phyloP scores from a whole-genome alignment of 2,888 invertebrate species.

The Rhogogaster chlorosoma region DNA sequence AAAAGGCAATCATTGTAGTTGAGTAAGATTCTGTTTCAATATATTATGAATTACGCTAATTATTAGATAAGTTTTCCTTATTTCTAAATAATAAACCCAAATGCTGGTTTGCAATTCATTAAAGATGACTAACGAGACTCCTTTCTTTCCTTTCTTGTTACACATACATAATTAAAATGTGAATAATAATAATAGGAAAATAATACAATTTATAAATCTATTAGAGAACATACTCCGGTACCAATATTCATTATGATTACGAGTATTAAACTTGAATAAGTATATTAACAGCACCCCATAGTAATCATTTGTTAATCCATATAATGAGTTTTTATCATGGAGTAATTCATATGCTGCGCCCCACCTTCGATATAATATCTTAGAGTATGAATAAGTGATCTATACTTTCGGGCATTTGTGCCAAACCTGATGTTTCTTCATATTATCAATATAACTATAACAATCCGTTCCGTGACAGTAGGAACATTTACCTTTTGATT shows the following conservation, averaged over 20 bases:
- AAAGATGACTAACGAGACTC: neutral
- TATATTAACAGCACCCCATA: neutral
- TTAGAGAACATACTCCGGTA: neutral
- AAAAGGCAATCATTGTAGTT: neutral
- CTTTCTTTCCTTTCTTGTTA: neutral
- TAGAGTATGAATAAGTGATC: neutral
- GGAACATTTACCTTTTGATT: slow-evolving; percentile 62
- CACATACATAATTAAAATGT: neutral
- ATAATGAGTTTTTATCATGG: neutral
- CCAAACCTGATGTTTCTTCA: neutral
- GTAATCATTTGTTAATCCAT: neutral
- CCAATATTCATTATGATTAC: neutral
- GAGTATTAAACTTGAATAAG: neutral
- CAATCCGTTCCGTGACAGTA: slow-evolving; percentile 66
- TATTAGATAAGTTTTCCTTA: neutral
- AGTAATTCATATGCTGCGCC: neutral
- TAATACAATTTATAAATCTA: neutral
- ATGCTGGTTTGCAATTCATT: neutral
- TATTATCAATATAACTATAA: neutral
- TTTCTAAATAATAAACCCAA: neutral
- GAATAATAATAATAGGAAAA: neutral
- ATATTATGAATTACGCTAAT: neutral
- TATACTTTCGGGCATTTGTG: neutral
- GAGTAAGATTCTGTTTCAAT: neutral
- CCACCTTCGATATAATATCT: neutral